These are phyloP conservation scores for Platypus cylindrus DNA, from an alignment of 2,888 invertebrate species.

Conservation along the genomic window DNA sequence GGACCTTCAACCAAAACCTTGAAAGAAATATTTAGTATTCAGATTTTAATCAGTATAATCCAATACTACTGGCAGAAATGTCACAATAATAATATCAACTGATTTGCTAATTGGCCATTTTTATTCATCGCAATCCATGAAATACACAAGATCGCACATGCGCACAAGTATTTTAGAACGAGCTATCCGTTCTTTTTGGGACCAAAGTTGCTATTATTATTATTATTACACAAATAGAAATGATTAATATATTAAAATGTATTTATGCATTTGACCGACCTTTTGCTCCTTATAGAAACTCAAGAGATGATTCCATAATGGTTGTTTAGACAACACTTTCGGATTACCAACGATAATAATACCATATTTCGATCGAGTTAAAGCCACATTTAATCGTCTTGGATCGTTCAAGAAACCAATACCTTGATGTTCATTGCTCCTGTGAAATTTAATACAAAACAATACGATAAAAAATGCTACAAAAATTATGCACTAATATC, in stretches of 20 bases:
- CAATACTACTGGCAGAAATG: too few relatives aligned
- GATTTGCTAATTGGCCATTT: too few relatives aligned
- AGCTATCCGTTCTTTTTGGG: too few relatives aligned
- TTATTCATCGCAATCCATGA: neutral
- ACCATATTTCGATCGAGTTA: conserved; percentile 95
- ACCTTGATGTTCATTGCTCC: conserved; percentile 38
- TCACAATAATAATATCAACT: too few relatives aligned
- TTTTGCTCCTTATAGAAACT: conserved; percentile 97
- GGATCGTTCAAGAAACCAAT: conserved; percentile 99
- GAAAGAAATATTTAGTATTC: too few relatives aligned
- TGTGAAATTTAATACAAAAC: conserved; percentile 57
- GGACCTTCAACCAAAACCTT: conserved; percentile 82
- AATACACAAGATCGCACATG: too few relatives aligned
- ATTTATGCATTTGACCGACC: too few relatives aligned
- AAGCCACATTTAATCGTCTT: conserved; percentile 90
- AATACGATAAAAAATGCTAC: neutral
- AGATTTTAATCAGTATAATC: too few relatives aligned
- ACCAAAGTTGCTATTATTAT: too few relatives aligned
- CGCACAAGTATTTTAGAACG: too few relatives aligned
- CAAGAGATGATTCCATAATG: conserved; percentile 94
- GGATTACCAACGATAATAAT: conserved; percentile 98
- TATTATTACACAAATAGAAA: too few relatives aligned
- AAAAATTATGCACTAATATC: neutral
- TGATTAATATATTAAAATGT: too few relatives aligned
- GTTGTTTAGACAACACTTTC: conserved; percentile 95